Evolutionary conservation across 1,140 invertebrate genomes (phyloP), one percentile per base, ranked within the genome.

Genomic region (Aphelinus atriplicis): DNA sequence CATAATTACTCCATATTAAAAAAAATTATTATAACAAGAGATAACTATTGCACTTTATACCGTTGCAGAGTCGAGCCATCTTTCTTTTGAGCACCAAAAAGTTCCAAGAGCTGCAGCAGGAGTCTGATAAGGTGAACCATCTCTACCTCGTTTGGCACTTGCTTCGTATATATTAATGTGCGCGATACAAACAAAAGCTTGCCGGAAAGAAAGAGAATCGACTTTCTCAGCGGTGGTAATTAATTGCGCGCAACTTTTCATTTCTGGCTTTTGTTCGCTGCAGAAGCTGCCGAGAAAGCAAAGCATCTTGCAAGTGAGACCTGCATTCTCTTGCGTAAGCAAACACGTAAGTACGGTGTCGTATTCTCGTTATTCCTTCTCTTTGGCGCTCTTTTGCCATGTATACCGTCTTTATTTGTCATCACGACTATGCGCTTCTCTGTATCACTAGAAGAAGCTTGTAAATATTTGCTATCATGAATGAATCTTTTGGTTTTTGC

Each of bases 261-360:
- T 62, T 47, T 57, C 7, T 42, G 43, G 5, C 46, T 64, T 53
- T 56, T 7, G 57, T 60, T 1, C 10, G 1, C 68, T 72, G 45
- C 65, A 87, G 86, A 86, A 84, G 80, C 77, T 88, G 66, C 84
- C 85, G 51, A 82, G 80, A 67, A 85, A 81, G 78, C 80, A 84
- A 43, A 88, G 84, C 76, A 68, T 87, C 76, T 75, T 84, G 78
- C 81, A 80, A 78, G 80, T 88, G 65, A 84, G 78, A 70, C 85
- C 85, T 42, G 80, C 79, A 7, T 88, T 86, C 79, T 83, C 86
- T 78, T 88, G 85, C 71, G 82, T 87, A 76, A 81, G 83, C 70
- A 84, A 87, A 65, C 87, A 88, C 80, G 86, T 87, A 81, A 88
- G 86, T 86, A 68, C 43, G 26, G 26, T 26, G 26, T 26, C 10